Evolutionary conservation across 2,113 vertebrate species (phyloP), one percentile per base, ranked within the genome.

Genomic region (Sceloporus undulatus): DNA sequence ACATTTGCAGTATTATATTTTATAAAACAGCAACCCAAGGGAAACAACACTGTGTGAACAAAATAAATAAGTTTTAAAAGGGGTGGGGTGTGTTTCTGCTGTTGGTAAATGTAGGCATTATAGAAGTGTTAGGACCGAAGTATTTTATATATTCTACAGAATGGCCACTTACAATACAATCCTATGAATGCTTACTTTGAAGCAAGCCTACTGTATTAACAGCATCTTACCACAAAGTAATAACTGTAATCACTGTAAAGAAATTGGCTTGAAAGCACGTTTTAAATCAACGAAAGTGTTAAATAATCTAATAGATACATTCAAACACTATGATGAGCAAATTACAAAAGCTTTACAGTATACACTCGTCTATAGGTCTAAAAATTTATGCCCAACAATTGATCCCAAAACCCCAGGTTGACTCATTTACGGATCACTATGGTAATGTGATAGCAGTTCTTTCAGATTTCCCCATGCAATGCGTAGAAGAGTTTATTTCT

Each of bases 321-420:
- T 90, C 70, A 66, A 85, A 11, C 1, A 5, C 5, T 85, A 16
- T 74, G 73, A 86, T 18, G 71, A 29, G 54, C 71, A 73, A 84
- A 10, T 71, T 88, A 74, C n/a, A 87, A 82, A 88, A 89, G 68
- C n/a, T 29, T 68, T 40, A 34, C 34, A 34, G 34, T 34, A 34
- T 34, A 34, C 34, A 34, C 34, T 34, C 34, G 34, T 34, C 34
- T 34, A 34, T 34, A 34, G 34, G 34, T 34, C 34, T 34, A 34
- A 34, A 34, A 34, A 34, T 34, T 34, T 34, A 34, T 34, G 34
- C 34, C 34, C 34, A 34, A 34, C 34, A 34, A 34, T 34, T 34
- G 34, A 34, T 34, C 34, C 34, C 34, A 34, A 34, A 34, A 34
- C 34, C 34, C 34, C 34, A 34, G 34, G 34, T 34, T 34, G 34